A percentile compares a stretch with the other conserved stretches of the same genome.
These are phyloP conservation scores for Drosophila simulans DNA, from an alignment of 1,140 invertebrate species.

Conservation along the genomic window DNA sequence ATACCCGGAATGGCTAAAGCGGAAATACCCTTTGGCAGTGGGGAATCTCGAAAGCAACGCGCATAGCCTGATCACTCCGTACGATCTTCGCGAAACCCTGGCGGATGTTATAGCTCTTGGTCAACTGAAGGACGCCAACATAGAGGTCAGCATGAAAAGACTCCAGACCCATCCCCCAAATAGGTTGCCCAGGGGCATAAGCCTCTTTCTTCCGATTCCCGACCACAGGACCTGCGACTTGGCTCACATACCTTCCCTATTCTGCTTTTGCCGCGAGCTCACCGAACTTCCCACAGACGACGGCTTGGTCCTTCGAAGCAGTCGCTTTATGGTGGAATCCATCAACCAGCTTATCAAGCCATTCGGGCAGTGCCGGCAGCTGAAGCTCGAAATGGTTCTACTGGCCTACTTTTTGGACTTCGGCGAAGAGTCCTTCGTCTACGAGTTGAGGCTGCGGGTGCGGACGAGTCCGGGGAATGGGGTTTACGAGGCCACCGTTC, in stretches of 20 bases:
- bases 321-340: slow-evolving; percentile 28
- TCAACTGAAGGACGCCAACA: slow-evolving; percentile 47
- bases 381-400: slow-evolving; percentile 40
- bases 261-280: slow-evolving; percentile 25
- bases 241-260: slow-evolving; percentile 84
- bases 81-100: slow-evolving; percentile 90
- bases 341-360: slow-evolving; percentile 15
- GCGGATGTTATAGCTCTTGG: slow-evolving; percentile 86
- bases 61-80: slow-evolving; percentile 90
- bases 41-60: slow-evolving; percentile 89
- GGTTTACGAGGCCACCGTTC: slow-evolving; percentile 30
- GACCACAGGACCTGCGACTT: slow-evolving; percentile 88
- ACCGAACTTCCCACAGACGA: slow-evolving; percentile 23
- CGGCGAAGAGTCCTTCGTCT: slow-evolving; percentile 4
- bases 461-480: slow-evolving; percentile 25
- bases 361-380: background rate
- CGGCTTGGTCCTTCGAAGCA: slow-evolving; percentile 22
- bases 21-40: slow-evolving; percentile 87
- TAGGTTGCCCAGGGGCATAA: slow-evolving; percentile 87
- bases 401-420: slow-evolving; percentile 85
- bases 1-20: slow-evolving; percentile 89
- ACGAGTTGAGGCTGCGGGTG: slow-evolving; percentile 24
- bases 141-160: slow-evolving; percentile 47
- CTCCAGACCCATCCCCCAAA: background rate
- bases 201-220: slow-evolving; percentile 90